These are phyloP conservation scores for Drosophila lutescens DNA, from an alignment of 2,888 invertebrate species.

Conservation along the genomic window DNA sequence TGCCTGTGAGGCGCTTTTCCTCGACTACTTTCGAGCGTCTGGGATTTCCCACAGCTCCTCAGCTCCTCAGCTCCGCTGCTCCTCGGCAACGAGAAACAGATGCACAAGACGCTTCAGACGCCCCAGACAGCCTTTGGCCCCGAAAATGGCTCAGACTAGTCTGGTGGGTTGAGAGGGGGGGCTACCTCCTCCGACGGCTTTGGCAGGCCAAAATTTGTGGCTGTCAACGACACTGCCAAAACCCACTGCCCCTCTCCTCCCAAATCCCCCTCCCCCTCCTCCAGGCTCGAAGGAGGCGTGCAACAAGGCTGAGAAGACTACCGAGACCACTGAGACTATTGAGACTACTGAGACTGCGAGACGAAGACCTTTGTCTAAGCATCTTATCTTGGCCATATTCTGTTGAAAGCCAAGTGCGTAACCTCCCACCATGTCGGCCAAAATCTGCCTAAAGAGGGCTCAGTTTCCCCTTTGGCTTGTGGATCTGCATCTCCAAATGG, in stretches of 20 bases:
- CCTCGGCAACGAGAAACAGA: slow-evolving; percentile 8
- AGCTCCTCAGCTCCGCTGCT: background rate
- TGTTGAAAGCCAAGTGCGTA: slow-evolving; percentile 27
- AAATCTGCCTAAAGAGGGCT: slow-evolving; percentile 23
- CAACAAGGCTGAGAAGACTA: slow-evolving; percentile 7
- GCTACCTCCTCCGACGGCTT: slow-evolving; percentile 33
- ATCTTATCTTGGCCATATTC: slow-evolving; percentile 29
- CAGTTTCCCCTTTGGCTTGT: background rate
- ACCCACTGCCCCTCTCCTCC: background rate
- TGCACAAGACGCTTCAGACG: slow-evolving; percentile 13
- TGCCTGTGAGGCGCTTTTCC: slow-evolving; percentile 2
- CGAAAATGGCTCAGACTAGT: slow-evolving; percentile 27
- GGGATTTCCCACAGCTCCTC: background rate
- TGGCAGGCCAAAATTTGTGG: slow-evolving; percentile 66
- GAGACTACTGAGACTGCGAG: background rate
- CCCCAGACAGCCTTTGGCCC: background rate
- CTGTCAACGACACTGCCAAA: slow-evolving; percentile 60
- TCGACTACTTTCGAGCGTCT: slow-evolving; percentile 1
- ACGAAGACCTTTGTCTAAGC: slow-evolving; percentile 22
- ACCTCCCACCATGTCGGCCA: slow-evolving; percentile 16
- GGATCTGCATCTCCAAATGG: background rate
- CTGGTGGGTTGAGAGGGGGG: slow-evolving; percentile 6
- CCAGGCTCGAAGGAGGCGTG: slow-evolving; percentile 1
- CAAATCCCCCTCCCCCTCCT: too few species aligned
- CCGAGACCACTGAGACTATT: too few species aligned